phyloP scores from a whole-genome alignment of 2,888 invertebrate genomes.

The Slavum lentiscoides region DNA sequence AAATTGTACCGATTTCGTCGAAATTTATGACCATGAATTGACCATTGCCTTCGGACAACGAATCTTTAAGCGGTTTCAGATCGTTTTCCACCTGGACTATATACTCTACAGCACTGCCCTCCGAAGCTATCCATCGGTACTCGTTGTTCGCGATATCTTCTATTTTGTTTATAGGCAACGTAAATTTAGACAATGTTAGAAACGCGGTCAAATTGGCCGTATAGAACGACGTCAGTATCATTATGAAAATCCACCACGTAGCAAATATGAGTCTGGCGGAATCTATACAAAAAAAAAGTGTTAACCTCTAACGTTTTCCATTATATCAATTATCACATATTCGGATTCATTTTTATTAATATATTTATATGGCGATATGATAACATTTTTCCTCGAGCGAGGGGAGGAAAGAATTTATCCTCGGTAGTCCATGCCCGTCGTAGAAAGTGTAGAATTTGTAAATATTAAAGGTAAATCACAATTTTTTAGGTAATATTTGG shows the following conservation, averaged over 20 bases:
- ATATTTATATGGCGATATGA: background rate
- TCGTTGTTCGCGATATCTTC: constrained; percentile 69
- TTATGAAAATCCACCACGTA: constrained; percentile 91
- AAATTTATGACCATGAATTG: constrained; percentile 51
- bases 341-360: background rate
- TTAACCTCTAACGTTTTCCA: background rate
- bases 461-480: too few relatives aligned
- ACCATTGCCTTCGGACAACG: constrained; percentile 54
- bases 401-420: too few relatives aligned
- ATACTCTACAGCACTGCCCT: constrained; percentile 72
- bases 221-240: constrained; percentile 84
- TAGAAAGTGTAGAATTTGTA: too few relatives aligned
- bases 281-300: constrained; percentile 65
- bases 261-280: constrained; percentile 82
- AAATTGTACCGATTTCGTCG: constrained; percentile 40
- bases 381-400: too few relatives aligned
- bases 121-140: constrained; percentile 72
- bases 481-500: background rate
- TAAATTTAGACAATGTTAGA: constrained; percentile 81
- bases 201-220: constrained; percentile 90
- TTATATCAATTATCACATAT: background rate
- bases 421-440: too few relatives aligned
- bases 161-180: constrained; percentile 74
- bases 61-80: constrained; percentile 46
- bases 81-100: constrained; percentile 62